Base-by-base conservation (phyloP, 2,797 vertebrate species). In the Lutra lutra region DNA sequence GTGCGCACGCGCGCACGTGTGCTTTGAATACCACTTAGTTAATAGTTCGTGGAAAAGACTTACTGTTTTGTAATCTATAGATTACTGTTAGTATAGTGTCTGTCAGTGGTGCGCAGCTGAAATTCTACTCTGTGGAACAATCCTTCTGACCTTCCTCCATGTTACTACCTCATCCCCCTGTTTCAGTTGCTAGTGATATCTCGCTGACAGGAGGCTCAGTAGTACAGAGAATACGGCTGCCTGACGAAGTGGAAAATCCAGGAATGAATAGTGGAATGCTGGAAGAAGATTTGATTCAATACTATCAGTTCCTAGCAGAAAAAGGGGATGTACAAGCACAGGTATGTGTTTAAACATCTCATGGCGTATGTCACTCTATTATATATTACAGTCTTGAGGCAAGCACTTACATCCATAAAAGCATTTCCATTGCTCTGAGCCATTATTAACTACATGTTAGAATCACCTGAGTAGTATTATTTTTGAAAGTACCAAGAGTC, bases 271-370 rank as follows among this genome's bases (percentile, higher is more conserved):
- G 99, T 84, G 99, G 99, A 15, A 99, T 99, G 99, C 98, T 99
- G 82, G 99, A 99, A 98, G 99, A 99, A 98, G 99, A 99, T 96
- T 98, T 99, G 93, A 99, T 99, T 98, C 99, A 99, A 90, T 99
- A 99, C 98, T 99, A 99, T 94, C 99, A 99, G 98, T 99, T 99
- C 97, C 98, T 99, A 94, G 99, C 99, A 75, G 99, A 99, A 98
- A 99, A 99, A 86, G 99, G 99, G 94, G 99, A 99, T 35, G 99
- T 99, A 32, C 99, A 99, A 98, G 99, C 99, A 62, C 99, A 99
- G 99, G 99, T 99, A 97, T 10, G 97, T 70, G 83, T 62, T 78
- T 66, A 32, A 68, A 25, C 51, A 12, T 88, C n/a, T 94, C 29
- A 0, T 27, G 43, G 29, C 21, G 5, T 56, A 1, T 56, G 56